Conservation (phyloP, 2,797 vertebrate genomes). For the Tokudaia tokunoshimensis region DNA sequence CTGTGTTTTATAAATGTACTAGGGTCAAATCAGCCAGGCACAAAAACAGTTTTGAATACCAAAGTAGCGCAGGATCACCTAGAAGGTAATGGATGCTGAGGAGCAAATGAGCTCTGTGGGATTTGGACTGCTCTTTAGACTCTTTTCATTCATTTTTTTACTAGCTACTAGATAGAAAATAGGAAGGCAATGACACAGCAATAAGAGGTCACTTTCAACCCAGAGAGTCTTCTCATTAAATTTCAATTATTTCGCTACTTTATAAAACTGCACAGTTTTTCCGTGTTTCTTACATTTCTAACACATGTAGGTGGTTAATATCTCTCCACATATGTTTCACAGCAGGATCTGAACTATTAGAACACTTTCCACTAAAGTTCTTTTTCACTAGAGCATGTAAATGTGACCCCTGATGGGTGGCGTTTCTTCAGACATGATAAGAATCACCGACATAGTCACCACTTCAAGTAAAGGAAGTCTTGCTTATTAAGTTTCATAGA, state of each 20-base stretch:
- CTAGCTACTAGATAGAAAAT: slow-evolving; percentile 73
- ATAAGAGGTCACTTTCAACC: slow-evolving; percentile 84
- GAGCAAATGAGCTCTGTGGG: slow-evolving; percentile 62
- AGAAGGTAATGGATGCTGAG: slow-evolving; percentile 76
- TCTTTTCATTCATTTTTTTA: slow-evolving; percentile 71
- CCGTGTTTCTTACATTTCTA: slow-evolving; percentile 84
- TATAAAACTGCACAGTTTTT: slow-evolving; percentile 81
- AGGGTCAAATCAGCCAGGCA: slow-evolving; percentile 54
- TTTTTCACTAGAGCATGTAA: slow-evolving; percentile 86
- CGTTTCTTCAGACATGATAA: slow-evolving; percentile 81
- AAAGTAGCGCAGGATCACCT: slow-evolving; percentile 67
- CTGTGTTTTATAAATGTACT: slow-evolving; percentile 56
- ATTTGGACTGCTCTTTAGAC: slow-evolving; percentile 73
- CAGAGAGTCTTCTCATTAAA: slow-evolving; percentile 84
- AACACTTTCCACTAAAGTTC: slow-evolving; percentile 84
- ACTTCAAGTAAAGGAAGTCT: slow-evolving; percentile 6
- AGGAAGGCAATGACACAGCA: slow-evolving; percentile 83
- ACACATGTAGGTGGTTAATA: slow-evolving; percentile 88
- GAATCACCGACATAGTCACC: slow-evolving; percentile 79
- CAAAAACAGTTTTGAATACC: slow-evolving; percentile 79
- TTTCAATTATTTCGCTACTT: slow-evolving; percentile 87
- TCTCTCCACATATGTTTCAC: slow-evolving; percentile 88
- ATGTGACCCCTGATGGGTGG: slow-evolving; percentile 86
- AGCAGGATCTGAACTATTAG: slow-evolving; percentile 87
- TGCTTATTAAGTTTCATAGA: slow-evolving; percentile 51